phyloP scores from a whole-genome alignment of 64 coral and sea anemone genomes.

The Catalaphyllia jardinei region DNA sequence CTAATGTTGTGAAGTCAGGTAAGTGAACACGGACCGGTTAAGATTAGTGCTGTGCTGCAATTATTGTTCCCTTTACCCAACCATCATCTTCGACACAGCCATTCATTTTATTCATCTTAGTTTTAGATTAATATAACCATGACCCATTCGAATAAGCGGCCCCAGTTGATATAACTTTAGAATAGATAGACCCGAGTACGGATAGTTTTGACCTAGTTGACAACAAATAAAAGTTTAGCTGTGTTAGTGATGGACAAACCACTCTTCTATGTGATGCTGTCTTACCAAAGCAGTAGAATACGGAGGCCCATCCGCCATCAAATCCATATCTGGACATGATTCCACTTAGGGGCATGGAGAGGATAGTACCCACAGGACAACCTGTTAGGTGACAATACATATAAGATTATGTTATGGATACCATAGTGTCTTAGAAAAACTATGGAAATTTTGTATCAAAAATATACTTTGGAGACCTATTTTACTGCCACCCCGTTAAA shows the following conservation, averaged over 20 bases:
- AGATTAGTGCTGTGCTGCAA: too few species aligned
- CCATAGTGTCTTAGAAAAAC: not conserved
- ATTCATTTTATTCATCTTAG: too few species aligned
- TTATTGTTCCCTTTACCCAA: too few species aligned
- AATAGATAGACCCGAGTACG: too few species aligned
- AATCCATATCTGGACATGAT: slow-evolving; percentile 91
- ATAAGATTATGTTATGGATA: not conserved
- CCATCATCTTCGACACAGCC: too few species aligned
- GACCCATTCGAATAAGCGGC: too few species aligned
- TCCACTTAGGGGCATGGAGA: slow-evolving; percentile 86
- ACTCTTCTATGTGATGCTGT: not conserved
- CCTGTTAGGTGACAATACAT: slow-evolving; percentile 31
- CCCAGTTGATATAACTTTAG: too few species aligned
- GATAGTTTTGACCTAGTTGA: not conserved
- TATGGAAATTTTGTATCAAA: not conserved
- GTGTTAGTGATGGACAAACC: not conserved
- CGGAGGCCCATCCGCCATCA: slow-evolving; percentile 87
- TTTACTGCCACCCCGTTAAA: too few species aligned
- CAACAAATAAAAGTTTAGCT: not conserved
- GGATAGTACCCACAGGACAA: slow-evolving; percentile 79
- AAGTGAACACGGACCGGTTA: too few species aligned
- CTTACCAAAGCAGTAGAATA: slow-evolving; percentile 91
- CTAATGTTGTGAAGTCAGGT: too few species aligned
- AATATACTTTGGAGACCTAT: not conserved
- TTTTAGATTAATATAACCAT: too few species aligned